phyloP scores from a whole-genome alignment of 2,888 invertebrate genomes.

The Drosophila colorata region DNA sequence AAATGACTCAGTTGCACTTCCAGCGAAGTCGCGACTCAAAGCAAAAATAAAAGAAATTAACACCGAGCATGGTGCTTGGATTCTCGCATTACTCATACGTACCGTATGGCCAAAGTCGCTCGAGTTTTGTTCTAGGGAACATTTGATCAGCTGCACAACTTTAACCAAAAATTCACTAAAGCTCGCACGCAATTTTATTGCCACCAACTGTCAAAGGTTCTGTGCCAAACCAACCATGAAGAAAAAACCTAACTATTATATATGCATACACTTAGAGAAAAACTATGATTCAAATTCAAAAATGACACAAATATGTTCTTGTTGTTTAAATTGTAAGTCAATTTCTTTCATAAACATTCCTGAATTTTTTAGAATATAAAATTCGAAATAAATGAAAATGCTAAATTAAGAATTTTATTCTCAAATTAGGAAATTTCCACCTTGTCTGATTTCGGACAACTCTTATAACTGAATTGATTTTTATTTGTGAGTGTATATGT shows the following conservation, averaged over 20 bases:
- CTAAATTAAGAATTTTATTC: too few relatives aligned
- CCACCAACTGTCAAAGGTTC: constrained; percentile 1
- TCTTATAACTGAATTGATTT: too few relatives aligned
- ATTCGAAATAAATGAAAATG: too few relatives aligned
- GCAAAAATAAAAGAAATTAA: constrained; percentile 52
- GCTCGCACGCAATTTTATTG: constrained; percentile 25
- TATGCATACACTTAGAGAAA: background rate
- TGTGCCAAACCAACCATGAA: background rate
- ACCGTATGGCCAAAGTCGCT: constrained; percentile 38
- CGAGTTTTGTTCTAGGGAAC: constrained; percentile 37
- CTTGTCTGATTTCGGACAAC: too few relatives aligned
- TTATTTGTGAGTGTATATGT: constrained; percentile 3
- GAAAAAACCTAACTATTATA: background rate
- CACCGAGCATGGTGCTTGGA: constrained; percentile 28
- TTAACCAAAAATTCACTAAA: background rate
- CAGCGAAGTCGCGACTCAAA: constrained; percentile 24
- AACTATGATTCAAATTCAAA: too few relatives aligned
- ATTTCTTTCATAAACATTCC: too few relatives aligned
- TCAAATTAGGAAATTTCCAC: too few relatives aligned
- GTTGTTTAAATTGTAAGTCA: too few relatives aligned
- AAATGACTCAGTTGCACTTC: constrained; percentile 63
- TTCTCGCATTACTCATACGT: constrained; percentile 73
- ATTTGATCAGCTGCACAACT: constrained; percentile 27
- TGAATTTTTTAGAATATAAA: too few relatives aligned
- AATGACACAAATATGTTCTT: too few relatives aligned